Base-by-base conservation (phyloP, 2,797 vertebrate species). In the Poeciliopsis infans region DNA sequence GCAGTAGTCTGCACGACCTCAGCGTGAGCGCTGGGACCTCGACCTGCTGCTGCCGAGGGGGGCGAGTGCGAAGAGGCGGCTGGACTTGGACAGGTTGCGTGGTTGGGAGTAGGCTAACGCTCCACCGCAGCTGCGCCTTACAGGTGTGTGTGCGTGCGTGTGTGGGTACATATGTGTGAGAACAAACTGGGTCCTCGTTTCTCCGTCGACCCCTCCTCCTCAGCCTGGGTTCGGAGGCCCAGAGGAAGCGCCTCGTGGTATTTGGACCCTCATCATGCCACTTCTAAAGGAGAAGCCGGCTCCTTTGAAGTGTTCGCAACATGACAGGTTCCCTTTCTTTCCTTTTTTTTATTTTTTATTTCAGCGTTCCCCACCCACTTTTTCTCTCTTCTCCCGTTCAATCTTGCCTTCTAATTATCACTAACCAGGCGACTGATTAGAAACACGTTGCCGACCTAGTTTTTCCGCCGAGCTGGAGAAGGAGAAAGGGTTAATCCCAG, bases 391-490 rank as follows among this genome's bases (percentile, higher is more conserved):
- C 90, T 93, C 93, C 79, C 91, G 91, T 93, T 92, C 94, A 94
- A 95, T 94, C 95, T 93, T 84, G 93, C 91, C 95, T 92, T 93
- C 95, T 96, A 96, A 96, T 96, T 96, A 96, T 95, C 93, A 89
- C 94, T 95, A 96, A 96, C 95, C 95, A 96, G 94, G 93, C 95
- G 92, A 95, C 95, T 96, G 95, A 96, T 96, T 96, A 96, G 95
- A 94, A 96, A 94, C 95, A 93, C 89, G 88, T 86, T 86, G 91
- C 76, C 93, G 95, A 96, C 96, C 96, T 96, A 96, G 92, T 94
- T 96, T 92, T 94, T 86, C 88, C 10, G 78, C 64, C 85, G 92
- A 88, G 88, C 89, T 85, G 89, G 78, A 91, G 93, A 93, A 86
- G 93, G 93, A 92, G 92, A 93, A 96, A 95, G 95, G 95, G 95